Base-by-base conservation (phyloP, 92 coral and sea anemone species). In the Pocillopora grandis region DNA sequence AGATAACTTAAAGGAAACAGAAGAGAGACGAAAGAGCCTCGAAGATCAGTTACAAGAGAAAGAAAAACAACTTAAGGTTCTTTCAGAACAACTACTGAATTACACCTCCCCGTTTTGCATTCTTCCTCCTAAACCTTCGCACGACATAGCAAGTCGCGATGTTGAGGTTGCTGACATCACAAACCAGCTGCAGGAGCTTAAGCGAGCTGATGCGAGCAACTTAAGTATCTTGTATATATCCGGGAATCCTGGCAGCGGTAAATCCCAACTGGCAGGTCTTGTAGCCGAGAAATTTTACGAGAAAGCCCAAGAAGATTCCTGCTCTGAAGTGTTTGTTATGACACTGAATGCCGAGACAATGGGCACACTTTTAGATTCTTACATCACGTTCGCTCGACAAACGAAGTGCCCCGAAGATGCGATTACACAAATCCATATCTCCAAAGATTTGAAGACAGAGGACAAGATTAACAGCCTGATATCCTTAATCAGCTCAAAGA, bases 61-160 rank as follows among this genome's bases (percentile, higher is more conserved):
- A 63, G 68, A 10, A 63, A 63, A 63, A 63, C 68, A 4, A 63
- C 33, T 42, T 2, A 42, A 56, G 33, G 79, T 60, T 19, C 62
- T 73, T 19, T 77, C 62, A 9, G 78, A 87, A 13, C 80, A 76
- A 17, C 67, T 76, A 7, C 66, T 57, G 52, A 76, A 59, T 5
- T 68, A 59, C 10, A 19, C 33, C 20, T 18, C 49, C 10, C 49
- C 80, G 14, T 76, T 76, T 58, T 76, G 52, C 55, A 64, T 76
- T 17, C 80, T 76, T 42, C 80, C 80, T 23, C 80, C 66, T 6
- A 58, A 56, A 67, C 72, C 72, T 31, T 67, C 52, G 12, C 72
- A 67, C n/a, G 49, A 67, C 18, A 10, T 67, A 36, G 63, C 67
- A 35, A 10, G 49, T 15, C 72, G 72, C 18, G 23, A 67, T 10